Evolutionary conservation across 2,797 vertebrate genomes (phyloP).

Genomic region (Urosaurus nigricauda): DNA sequence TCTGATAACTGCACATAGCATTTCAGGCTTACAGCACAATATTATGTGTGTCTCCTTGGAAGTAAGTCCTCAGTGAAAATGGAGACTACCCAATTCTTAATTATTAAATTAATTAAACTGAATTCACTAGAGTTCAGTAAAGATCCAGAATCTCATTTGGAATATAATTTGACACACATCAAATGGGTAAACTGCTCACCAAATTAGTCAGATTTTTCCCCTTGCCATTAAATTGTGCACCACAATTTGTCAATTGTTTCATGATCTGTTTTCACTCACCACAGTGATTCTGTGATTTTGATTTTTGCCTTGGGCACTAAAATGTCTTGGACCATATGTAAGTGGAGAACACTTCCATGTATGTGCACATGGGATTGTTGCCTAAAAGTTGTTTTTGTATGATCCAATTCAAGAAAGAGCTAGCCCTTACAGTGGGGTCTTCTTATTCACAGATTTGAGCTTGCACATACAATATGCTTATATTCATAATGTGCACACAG

Average conservation of each 20-base stretch:
- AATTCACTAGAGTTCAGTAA: neutral
- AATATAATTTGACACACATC: neutral
- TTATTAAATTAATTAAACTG: neutral
- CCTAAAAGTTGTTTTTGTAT: no score
- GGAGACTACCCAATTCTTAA: neutral
- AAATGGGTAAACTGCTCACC: neutral
- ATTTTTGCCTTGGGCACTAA: neutral
- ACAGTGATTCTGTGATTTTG: neutral
- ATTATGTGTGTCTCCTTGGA: neutral
- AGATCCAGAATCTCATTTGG: neutral
- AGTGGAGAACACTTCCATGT: neutral
- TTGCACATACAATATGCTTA: no score
- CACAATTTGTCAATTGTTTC: neutral
- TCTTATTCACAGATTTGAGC: no score
- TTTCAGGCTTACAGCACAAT: neutral
- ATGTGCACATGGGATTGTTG: neutral
- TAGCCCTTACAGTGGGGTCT: no score
- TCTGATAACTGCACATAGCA: neutral
- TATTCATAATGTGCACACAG: no score
- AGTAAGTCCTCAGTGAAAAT: neutral
- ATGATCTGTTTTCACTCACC: neutral
- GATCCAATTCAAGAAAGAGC: no score
- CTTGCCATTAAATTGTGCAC: no score
- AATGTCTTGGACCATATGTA: neutral
- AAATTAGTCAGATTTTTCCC: neutral